Base-by-base conservation (phyloP, 2,113 vertebrate genomes). In the Atractosteus spatula region DNA sequence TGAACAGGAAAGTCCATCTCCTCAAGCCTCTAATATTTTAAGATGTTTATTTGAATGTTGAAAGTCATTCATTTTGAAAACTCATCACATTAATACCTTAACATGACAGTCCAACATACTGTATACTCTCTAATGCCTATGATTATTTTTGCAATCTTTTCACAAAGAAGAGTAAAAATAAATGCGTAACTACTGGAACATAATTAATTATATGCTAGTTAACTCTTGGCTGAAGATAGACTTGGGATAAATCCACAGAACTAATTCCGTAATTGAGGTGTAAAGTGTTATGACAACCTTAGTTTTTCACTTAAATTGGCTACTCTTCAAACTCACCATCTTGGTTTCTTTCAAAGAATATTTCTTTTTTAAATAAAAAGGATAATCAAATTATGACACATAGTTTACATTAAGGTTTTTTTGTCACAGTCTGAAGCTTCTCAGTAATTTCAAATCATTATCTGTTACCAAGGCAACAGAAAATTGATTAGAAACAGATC, bases 391-490 rank as follows among this genome's bases (percentile, higher is more conserved):
- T 57, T 29, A 57, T 16, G 44, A 10, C 7, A 8, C 43, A 61
- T 17, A 16, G 41, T 51, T 69, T 55, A 29, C 56, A 47, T 7
- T 4, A 41, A 44, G 3, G 41, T 62, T 41, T 61, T 70, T 70
- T 70, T 61, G 29, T 70, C 51, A 54, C 17, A 14, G 51, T 55
- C 16, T 16, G 56, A 16, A 11, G 59, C n/a, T 47, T 44, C 44
- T 63, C 51, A 10, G 57, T 71, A 56, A 62, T 8, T 41, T 29
- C 16, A 10, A 62, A 44, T 63, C 42, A 71, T 71, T 63, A 63
- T 51, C 55, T 51, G 57, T 63, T 71, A 16, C 70, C 70, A 71
- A 62, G 44, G 70, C 10, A 51, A 71, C 59, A 63, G 44, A 71
- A 42, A 42, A 63, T 17, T 62, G 70, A 71, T 63, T 12, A 29